Conservation (phyloP, 2,888 invertebrate species). For the Temnothorax rugatulus region DNA sequence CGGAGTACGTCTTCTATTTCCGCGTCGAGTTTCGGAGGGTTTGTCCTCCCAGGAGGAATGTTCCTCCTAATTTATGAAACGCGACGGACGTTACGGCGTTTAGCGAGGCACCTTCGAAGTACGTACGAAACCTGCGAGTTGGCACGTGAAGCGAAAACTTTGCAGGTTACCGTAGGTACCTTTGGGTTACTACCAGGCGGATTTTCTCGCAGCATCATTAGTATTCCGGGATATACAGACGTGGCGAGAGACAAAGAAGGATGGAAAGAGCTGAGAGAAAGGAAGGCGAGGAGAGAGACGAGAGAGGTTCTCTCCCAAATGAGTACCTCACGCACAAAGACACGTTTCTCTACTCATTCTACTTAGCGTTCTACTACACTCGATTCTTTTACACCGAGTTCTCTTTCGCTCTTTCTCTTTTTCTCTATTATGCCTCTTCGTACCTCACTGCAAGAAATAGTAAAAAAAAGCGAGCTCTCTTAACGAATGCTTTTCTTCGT, state of each 20-base stretch:
- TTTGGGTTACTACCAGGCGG: constrained; percentile 57
- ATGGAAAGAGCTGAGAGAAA: constrained; percentile 48
- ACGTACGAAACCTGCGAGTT: constrained; percentile 56
- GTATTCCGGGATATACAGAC: constrained; percentile 67
- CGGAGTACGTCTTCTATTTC: constrained; percentile 67
- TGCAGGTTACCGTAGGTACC: constrained; percentile 60
- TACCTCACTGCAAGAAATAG: constrained; percentile 61
- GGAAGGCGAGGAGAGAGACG: constrained; percentile 7
- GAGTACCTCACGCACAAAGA: constrained; percentile 73
- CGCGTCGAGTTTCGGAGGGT: constrained; percentile 68
- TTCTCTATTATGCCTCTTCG: constrained; percentile 36
- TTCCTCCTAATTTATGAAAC: constrained; percentile 76
- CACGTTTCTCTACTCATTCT: constrained; percentile 73
- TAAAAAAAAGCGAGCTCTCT: constrained; percentile 66
- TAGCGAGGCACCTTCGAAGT: constrained; percentile 62
- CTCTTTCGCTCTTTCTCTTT: constrained; percentile 31
- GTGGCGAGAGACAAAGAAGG: constrained; percentile 48
- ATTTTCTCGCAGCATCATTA: constrained; percentile 70
- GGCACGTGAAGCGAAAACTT: constrained; percentile 69
- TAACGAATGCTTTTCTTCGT: constrained; percentile 74
- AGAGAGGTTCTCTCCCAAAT: constrained; percentile 64
- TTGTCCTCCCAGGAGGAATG: constrained; percentile 71
- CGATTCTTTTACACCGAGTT: neutral
- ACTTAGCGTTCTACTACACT: constrained; percentile 59
- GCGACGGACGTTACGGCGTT: constrained; percentile 71